Evolutionary conservation across 2,888 invertebrate species (phyloP), one percentile per base, ranked within the genome.

Genomic region (Poecilus cupreus): DNA sequence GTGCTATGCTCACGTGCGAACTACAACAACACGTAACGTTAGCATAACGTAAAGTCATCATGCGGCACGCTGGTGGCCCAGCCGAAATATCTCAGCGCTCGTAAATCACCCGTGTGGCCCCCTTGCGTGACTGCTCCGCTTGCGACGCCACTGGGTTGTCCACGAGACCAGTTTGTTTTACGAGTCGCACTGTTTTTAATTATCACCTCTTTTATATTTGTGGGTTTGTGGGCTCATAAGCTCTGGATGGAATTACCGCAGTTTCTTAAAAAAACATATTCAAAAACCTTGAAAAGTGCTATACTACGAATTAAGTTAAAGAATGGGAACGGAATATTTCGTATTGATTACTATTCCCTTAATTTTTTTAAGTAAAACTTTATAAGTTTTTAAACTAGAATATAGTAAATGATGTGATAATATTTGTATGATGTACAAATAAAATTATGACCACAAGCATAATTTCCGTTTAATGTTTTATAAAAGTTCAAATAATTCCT

Each of bases 151-250:
- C 43, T 43, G 43, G 2, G 13, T n/a, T 43, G 32, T 32, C 32
- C 32, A 32, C 5, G 1, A 8, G 5, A 39, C 39, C 8, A 20
- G 8, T 39, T 13, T 16, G 70, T 20, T 70, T 70, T 70, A 70
- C 37, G 39, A 70, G 26, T 16, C 39, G 70, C 70, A 18, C 26
- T 13, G 70, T 70, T 70, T 70, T 70, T 70, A 70, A 70, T 70
- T 70, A 39, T 70, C 70, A 70, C 70, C 70, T 70, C 70, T 70
- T 39, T 70, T 39, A 70, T 70, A 70, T n/a, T n/a, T n/a, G n/a
- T 10, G 37, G 32, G 32, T 70, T 70, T 70, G 18, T 18, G 18
- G 20, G 32, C 32, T n/a, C 22, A 57, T 18, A 57, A 24, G 2
- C 13, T 18, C 5, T 10, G 57, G n/a, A 20, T 0, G 20, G 5